Base-by-base conservation (phyloP, 2,888 invertebrate genomes). In the Hedychridium roseum region DNA sequence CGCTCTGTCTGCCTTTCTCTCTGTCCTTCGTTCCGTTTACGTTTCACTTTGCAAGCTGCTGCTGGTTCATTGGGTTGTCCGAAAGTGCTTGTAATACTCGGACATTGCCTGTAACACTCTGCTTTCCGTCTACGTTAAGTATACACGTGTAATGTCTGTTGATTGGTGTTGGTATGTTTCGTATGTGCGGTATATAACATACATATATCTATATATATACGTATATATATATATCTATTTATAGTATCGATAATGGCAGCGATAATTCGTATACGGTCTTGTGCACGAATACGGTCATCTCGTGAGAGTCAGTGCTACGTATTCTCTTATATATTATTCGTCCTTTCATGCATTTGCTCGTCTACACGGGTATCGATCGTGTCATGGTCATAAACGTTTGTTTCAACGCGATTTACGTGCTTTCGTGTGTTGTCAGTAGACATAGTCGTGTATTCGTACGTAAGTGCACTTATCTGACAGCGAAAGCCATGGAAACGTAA, bases 111-210 rank as follows among this genome's bases (percentile, higher is more conserved):
- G 65, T 67, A 65, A 66, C 54, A 64, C 60, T 59, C 11, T 35
- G 64, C 62, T 66, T 67, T 59, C 54, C 54, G 59, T 66, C 50
- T 65, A 60, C 58, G 54, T 66, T 64, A 59, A 59, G 59, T 56
- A 62, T 63, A 64, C 59, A 65, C 64, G 57, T 65, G 61, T 66
- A 62, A 66, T 66, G 55, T 57, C 54, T 64, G 60, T 61, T 66
- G 60, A 48, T 66, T 64, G 66, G 28, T 64, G 57, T 65, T 67
- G 65, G 48, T 64, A 54, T 64, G 65, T 61, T 61, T 60, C 55
- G 46, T 67, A 52, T 54, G 48, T 53, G 35, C 39, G 52, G 30
- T 45, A 46, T 48, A 51, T 30, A 41, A 5, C 38, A 15, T 44
- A 38, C 20, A 34, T 42, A 18, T 14, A 36, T 45, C 12, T 26